Evolutionary conservation across 2,888 invertebrate species (phyloP), one percentile per base, ranked within the genome.

Genomic region (Erynnis tages): DNA sequence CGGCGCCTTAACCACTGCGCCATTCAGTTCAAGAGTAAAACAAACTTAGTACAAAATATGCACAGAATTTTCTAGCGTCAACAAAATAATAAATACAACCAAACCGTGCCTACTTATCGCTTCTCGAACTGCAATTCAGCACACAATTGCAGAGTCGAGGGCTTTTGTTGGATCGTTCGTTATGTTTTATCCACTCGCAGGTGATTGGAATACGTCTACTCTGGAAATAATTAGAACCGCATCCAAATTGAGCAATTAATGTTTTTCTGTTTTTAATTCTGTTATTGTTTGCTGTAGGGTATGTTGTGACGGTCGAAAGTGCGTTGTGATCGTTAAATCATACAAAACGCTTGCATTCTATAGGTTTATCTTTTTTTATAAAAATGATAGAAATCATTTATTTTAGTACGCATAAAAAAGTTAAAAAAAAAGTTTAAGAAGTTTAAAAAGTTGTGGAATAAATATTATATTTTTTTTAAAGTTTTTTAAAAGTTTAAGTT

Each of bases 131-230:
- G 17, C 25, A 6, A n/a, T 35, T 27, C 35, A 25, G 17, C 27
- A 14, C 21, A 29, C 38, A 38, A 41, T 34, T 17, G 17, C 25
- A 16, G 4, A 23, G 40, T 27, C 41, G 21, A 49, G 41, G 19
- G 41, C 49, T 41, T 34, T 49, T 41, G 32, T 34, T 49, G 17
- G 25, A 10, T 21, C 25, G 13, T 49, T 49, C 27, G 34, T 49
- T 41, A 34, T 10, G 44, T 30, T 44, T 44, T 32, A 32, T 32
- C 13, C 16, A 21, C 44, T 49, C 34, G 17, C 14, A 27, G 32
- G 25, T 41, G 49, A 49, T 49, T 49, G 34, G 25, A 49, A 41
- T 41, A 27, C 34, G 19, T 34, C 25, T 34, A 41, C 41, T 25
- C 27, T 32, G 30, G 13, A 34, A 41, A 34, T 49, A 41, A 49